Base-by-base conservation (phyloP, 2,888 invertebrate species). In the Liodrosophila aerea region DNA sequence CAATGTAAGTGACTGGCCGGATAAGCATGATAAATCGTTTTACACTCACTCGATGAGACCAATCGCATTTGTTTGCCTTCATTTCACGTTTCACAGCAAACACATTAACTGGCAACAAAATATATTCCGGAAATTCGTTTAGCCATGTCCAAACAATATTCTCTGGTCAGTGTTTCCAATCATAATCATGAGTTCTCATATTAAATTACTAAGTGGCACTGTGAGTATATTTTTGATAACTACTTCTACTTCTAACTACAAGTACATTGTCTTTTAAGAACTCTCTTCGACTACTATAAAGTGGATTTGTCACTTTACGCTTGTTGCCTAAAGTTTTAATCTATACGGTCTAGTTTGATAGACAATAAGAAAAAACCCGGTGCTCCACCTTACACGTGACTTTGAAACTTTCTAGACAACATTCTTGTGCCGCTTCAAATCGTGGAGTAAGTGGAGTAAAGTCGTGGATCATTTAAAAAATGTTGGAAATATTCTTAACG, bases 41-140 rank as follows among this genome's bases (percentile, higher is more conserved):
- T 40, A 22, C 53, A 63, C 39, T 40, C 1, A 9, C 22, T 4
- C 34, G 15, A 27, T 33, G 27, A 33, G 7, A 18, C 18, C 29
- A 33, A 40, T 53, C 52, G 41, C 47, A 54, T 51, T 46, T 54
- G 60, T 64, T 68, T 71, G 39, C 22, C 18, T 9, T 37, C 27
- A 41, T 59, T 31, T 50, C 12, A 12, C 16, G n/a, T 15, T 52
- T 16, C 44, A 31, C 1, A 11, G 49, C 37, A 73, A 67, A 67
- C 73, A 70, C 70, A 70, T 73, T 67, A 68, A 37, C 34, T 29
- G 36, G 59, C 45, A 46, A 56, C 56, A 31, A 44, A 63, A 59
- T 71, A 67, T 33, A 67, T 33, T 1, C 39, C 56, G 73, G 59
- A 67, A 62, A 34, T 33, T 49, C 30, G 36, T 36, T 39, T 49